These are phyloP conservation scores for Cephus cinctus DNA, from an alignment of 1,140 invertebrate species.

Conservation along the genomic window DNA sequence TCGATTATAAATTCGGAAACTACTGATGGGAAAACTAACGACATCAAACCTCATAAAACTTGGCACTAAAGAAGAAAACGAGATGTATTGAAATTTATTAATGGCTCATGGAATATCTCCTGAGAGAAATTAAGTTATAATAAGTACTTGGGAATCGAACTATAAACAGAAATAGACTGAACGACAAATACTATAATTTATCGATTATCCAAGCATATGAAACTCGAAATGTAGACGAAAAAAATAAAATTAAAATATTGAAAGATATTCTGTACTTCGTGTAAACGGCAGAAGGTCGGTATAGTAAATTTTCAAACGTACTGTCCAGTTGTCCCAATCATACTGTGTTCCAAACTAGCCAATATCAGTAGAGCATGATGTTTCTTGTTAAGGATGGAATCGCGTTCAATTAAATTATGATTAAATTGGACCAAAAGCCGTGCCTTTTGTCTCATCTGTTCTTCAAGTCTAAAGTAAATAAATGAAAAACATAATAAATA, in stretches of 20 bases:
- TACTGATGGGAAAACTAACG: too few relatives aligned
- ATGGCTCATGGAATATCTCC: too few relatives aligned
- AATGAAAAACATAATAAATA: constrained; percentile 48
- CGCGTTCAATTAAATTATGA: constrained; percentile 52
- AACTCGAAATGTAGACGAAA: constrained; percentile 1
- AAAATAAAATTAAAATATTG: too few relatives aligned
- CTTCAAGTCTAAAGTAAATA: constrained; percentile 55
- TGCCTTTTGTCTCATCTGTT: constrained; percentile 58
- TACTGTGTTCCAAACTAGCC: constrained; percentile 58
- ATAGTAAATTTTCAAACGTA: too few relatives aligned
- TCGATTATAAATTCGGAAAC: not conserved
- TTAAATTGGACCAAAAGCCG: constrained; percentile 55
- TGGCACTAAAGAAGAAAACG: too few relatives aligned
- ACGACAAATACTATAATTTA: not conserved
- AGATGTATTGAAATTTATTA: too few relatives aligned
- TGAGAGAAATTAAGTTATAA: too few relatives aligned
- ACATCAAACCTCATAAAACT: too few relatives aligned
- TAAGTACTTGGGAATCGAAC: too few relatives aligned
- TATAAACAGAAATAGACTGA: not conserved
- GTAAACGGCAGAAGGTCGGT: too few relatives aligned
- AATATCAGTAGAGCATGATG: constrained; percentile 59
- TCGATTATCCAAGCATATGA: not conserved
- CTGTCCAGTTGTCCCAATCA: constrained; percentile 55
- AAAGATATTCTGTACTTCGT: too few relatives aligned
- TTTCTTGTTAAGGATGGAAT: constrained; percentile 55